Evolutionary conservation across 2,797 vertebrate genomes (phyloP).

Genomic region (Mormyrus hasselquistii): DNA sequence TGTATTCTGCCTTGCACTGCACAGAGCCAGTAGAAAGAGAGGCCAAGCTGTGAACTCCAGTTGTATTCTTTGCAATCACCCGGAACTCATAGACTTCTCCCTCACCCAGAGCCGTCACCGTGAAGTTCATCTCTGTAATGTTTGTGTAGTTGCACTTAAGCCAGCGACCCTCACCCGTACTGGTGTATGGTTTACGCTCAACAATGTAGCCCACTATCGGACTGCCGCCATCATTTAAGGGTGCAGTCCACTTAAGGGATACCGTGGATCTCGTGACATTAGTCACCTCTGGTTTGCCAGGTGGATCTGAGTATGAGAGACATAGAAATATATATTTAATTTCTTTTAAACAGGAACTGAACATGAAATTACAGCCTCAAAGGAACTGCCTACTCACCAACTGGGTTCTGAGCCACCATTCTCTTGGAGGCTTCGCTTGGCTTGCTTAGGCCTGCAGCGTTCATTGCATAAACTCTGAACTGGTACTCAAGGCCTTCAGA

Average conservation of each 20-base stretch:
- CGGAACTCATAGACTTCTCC: slow-evolving; percentile 95
- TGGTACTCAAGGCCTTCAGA: slow-evolving; percentile 96
- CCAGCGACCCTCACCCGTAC: slow-evolving; percentile 90
- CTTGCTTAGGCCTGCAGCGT: slow-evolving; percentile 92
- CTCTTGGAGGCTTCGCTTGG: slow-evolving; percentile 94
- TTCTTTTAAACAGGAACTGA: slow-evolving; percentile 22
- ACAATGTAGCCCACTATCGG: slow-evolving; percentile 89
- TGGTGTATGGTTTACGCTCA: slow-evolving; percentile 86
- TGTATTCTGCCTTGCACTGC: slow-evolving; percentile 93
- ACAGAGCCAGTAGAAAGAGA: slow-evolving; percentile 90
- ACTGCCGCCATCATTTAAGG: slow-evolving; percentile 87
- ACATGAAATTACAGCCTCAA: neutral
- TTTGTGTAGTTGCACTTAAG: slow-evolving; percentile 98
- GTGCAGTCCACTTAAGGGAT: slow-evolving; percentile 83
- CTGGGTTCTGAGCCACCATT: slow-evolving; percentile 90
- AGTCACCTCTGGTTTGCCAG: slow-evolving; percentile 87
- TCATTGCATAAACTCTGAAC: slow-evolving; percentile 93
- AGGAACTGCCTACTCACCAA: slow-evolving; percentile 70
- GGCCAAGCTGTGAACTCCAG: slow-evolving; percentile 81
- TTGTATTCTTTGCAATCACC: slow-evolving; percentile 87
- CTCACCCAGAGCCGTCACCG: slow-evolving; percentile 87
- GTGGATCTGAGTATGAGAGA: slow-evolving; percentile 69
- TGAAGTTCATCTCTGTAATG: slow-evolving; percentile 82
- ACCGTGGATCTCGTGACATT: slow-evolving; percentile 88
- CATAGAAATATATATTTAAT: slow-evolving; percentile 3